Evolutionary conservation across 2,797 vertebrate genomes (phyloP).

Genomic region (Otus scops): DNA sequence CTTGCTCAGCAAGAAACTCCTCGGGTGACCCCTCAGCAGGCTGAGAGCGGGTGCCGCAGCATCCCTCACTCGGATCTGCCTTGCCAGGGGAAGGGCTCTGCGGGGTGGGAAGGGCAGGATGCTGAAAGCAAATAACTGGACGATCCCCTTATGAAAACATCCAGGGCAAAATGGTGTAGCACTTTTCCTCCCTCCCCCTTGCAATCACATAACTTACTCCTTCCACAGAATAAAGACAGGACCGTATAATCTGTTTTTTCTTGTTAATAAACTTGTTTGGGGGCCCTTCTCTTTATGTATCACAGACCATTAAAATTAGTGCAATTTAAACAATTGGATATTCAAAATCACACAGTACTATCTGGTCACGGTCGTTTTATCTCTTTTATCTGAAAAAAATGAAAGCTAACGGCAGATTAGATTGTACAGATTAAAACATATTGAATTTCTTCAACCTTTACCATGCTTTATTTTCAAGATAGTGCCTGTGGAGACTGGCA

Average conservation of each 20-base stretch:
- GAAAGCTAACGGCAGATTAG: background rate
- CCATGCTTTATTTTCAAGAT: background rate
- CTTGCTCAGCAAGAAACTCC: background rate
- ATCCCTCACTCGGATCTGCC: background rate
- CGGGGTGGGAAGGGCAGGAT: background rate
- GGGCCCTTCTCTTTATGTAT: background rate
- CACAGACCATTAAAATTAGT: background rate
- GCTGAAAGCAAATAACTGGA: background rate
- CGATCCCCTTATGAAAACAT: background rate
- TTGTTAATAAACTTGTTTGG: background rate
- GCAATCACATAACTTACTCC: background rate
- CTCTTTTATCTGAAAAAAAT: background rate
- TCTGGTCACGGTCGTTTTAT: background rate
- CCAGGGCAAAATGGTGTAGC: background rate
- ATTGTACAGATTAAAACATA: background rate
- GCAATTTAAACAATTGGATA: background rate
- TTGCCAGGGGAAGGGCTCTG: background rate
- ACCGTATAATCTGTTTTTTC: background rate
- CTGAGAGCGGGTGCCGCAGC: background rate
- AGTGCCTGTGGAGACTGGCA: background rate
- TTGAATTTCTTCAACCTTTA: background rate
- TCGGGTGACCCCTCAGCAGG: background rate
- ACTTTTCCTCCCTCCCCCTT: background rate
- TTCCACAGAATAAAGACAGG: background rate
- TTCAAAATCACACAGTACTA: background rate